phyloP scores from a whole-genome alignment of 2,797 vertebrate genomes.

The Melanotaenia maccullochi region DNA sequence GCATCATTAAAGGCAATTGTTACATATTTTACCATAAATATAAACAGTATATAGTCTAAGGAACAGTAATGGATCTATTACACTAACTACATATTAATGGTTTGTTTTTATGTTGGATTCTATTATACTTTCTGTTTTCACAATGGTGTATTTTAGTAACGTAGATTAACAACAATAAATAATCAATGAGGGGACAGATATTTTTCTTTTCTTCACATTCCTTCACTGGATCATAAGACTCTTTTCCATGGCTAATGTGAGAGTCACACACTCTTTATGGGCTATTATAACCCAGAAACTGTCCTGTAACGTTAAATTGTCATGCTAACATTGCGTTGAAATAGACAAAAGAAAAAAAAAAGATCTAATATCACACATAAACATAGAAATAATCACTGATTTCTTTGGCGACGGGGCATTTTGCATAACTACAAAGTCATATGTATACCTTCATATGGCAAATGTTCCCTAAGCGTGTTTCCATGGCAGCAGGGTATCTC shows the following conservation, averaged over 20 bases:
- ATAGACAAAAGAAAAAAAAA: neutral
- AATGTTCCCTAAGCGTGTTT: conserved; percentile 56
- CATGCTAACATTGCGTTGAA: conserved; percentile 56
- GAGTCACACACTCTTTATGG: conserved; percentile 19
- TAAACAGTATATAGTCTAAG: neutral
- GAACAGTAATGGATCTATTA: conserved; percentile 31
- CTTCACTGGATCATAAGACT: neutral
- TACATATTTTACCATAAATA: neutral
- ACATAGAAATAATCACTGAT: conserved; percentile 12
- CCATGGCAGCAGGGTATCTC: conserved; percentile 70
- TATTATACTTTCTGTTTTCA: conserved; percentile 17
- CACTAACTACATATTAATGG: neutral
- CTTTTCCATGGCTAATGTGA: conserved; percentile 65
- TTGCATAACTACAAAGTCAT: conserved; percentile 24
- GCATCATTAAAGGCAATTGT: neutral
- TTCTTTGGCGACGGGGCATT: conserved; percentile 1
- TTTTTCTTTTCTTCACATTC: conserved; percentile 21
- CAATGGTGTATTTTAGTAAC: conserved; percentile 10
- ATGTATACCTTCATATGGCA: conserved; percentile 14
- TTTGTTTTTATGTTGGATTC: conserved; percentile 16
- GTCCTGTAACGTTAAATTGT: conserved; percentile 70
- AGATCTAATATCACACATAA: neutral
- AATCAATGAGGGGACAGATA: conserved; percentile 28
- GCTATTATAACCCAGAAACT: conserved; percentile 56
- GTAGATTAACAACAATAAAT: conserved; percentile 32